phyloP scores from a whole-genome alignment of 2,888 invertebrate genomes.

The Frankliniella fusca region DNA sequence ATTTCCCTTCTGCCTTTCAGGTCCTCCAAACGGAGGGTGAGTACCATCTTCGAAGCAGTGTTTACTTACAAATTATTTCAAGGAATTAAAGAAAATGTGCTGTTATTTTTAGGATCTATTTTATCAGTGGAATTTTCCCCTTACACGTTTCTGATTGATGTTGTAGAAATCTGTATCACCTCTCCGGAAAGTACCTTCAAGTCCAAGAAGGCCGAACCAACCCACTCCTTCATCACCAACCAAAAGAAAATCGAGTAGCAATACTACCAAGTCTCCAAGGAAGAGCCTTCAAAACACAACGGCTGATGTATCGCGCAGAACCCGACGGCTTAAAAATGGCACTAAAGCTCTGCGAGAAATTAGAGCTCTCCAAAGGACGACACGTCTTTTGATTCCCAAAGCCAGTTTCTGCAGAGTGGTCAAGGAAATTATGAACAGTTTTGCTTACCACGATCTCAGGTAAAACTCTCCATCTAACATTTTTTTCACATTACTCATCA shows the following conservation, averaged over 20 bases:
- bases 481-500: not conserved
- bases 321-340: slow-evolving; percentile 27
- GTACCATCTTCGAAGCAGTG: too few species aligned
- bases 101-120: too few species aligned
- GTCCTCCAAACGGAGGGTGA: too few species aligned
- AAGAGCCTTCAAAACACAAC: not conserved
- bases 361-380: slow-evolving; percentile 42
- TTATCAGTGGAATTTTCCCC: too few species aligned
- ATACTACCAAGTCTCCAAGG: not conserved
- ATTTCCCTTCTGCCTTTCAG: too few species aligned
- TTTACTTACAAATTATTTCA: too few species aligned
- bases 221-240: too few species aligned
- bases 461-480: slow-evolving; percentile 33
- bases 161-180: too few species aligned
- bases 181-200: too few species aligned
- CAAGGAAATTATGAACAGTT: slow-evolving; percentile 47
- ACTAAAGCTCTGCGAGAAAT: slow-evolving; percentile 41
- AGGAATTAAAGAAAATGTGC: too few species aligned
- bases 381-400: slow-evolving; percentile 48
- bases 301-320: not conserved
- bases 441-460: slow-evolving; percentile 39
- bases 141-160: too few species aligned
- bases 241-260: not conserved
- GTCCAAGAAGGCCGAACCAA: too few species aligned
- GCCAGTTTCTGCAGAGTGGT: slow-evolving; percentile 49